Base-by-base conservation (phyloP, 1,140 invertebrate species). In the Zelostemma sp. region DNA sequence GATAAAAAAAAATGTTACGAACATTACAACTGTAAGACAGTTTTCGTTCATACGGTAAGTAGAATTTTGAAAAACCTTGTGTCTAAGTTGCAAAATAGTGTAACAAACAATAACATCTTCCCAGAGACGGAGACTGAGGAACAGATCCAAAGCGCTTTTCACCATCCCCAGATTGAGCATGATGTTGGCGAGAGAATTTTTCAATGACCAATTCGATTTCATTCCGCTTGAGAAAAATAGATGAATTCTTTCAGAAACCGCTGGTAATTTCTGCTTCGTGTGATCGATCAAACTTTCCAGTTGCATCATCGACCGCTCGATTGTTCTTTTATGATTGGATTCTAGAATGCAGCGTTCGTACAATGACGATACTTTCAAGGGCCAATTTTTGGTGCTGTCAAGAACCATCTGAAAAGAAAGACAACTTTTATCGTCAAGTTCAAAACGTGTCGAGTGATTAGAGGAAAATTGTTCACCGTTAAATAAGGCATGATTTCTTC, bases 31-130 rank as follows among this genome's bases (percentile, higher is more conserved):
- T 25, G 3, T 4, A 25, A 25, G 3, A 25, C 21, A 3, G 21
- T 9, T 9, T 9, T 35, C 6, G 33, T 35, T 35, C 33, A n/a
- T n/a, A n/a, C n/a, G n/a, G n/a, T n/a, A n/a, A n/a, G 11, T 5
- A n/a, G 11, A 35, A 35, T 35, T 35, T 35, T 38, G 35, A 17
- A 40, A 57, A 54, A 92, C 92, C 85, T 96, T 96, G 73, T 97
- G 94, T 21, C 90, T 88, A 65, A 95, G 85, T 68, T 95, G 90
- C 40, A 98, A 81, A 61, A 90, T 85, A 38, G 93, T 93, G 75
- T 98, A 98, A 85, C 97, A 99, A 1, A 89, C 87, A 62, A 99
- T 95, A 12, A 97, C 93, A 79, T 97, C 91, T 72, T 98, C 94
- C 97, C 96, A 99, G n/a, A 93, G 82, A 62, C 94, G 87, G 6